Conservation (phyloP, 2,888 invertebrate genomes). For the Caenorhabditis sulstoni region DNA sequence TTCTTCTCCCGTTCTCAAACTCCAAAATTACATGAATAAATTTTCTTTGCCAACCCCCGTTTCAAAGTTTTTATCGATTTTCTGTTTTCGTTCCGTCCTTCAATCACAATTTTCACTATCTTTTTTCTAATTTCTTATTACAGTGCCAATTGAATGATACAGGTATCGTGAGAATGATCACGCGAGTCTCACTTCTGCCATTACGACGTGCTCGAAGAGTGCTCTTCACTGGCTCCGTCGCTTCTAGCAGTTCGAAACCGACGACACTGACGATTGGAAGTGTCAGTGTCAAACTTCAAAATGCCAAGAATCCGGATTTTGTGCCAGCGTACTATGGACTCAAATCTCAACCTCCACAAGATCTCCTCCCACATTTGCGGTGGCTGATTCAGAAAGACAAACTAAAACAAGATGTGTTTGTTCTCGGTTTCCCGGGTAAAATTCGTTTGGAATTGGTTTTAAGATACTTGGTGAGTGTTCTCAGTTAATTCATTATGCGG, state of each 20-base stretch:
- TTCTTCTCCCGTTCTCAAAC: background rate
- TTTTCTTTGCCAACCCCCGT: no score
- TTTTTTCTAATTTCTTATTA: background rate
- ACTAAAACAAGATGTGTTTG: slow-evolving; percentile 94
- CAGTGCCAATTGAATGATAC: slow-evolving; percentile 18
- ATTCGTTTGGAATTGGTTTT: slow-evolving; percentile 89
- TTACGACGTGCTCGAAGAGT: slow-evolving; percentile 27
- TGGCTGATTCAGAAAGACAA: slow-evolving; percentile 98
- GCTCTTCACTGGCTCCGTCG: slow-evolving; percentile 14
- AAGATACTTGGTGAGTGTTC: slow-evolving; percentile 85
- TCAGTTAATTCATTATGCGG: no score
- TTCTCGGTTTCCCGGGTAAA: slow-evolving; percentile 93
- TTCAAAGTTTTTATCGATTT: no score
- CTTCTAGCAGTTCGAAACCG: slow-evolving; percentile 37
- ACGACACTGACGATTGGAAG: slow-evolving; percentile 40
- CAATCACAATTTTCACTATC: background rate
- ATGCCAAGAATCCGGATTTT: slow-evolving; percentile 87
- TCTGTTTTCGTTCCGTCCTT: background rate
- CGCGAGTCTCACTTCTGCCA: slow-evolving; percentile 49
- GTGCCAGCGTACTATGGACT: slow-evolving; percentile 85
- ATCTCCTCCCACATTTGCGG: slow-evolving; percentile 86
- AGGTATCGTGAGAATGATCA: slow-evolving; percentile 35
- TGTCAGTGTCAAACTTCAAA: slow-evolving; percentile 32
- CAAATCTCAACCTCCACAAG: slow-evolving; percentile 30
- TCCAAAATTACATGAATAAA: no score